phyloP scores from a whole-genome alignment of 2,797 vertebrate genomes.

The Anguilla marmorata region DNA sequence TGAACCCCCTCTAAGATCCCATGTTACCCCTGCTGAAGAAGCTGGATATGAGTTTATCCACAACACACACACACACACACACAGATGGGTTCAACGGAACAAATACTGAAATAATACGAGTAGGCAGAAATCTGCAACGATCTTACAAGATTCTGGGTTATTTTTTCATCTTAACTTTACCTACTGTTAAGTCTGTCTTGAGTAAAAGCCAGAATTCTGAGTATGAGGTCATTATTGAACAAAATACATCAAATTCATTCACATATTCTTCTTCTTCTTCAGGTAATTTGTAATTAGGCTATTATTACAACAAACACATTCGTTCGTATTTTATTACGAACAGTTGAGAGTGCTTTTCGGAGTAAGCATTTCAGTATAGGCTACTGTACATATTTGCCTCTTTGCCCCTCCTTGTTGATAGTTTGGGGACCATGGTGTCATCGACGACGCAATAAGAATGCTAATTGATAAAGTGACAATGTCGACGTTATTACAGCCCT shows the following conservation, averaged over 20 bases:
- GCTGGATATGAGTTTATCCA: background rate
- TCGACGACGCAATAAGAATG: slow-evolving; percentile 22
- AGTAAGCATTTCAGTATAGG: background rate
- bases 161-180: background rate
- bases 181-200: background rate
- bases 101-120: background rate
- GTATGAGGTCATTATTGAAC: background rate
- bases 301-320: background rate
- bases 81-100: background rate
- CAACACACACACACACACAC: background rate
- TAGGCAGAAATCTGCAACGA: background rate
- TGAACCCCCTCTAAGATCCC: background rate
- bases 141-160: background rate
- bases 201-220: background rate
- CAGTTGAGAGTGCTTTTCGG: background rate
- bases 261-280: background rate
- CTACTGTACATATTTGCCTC: background rate
- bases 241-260: background rate
- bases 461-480: slow-evolving; percentile 23
- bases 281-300: background rate
- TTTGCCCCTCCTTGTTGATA: slow-evolving; percentile 5
- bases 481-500: slow-evolving; percentile 17
- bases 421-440: slow-evolving; percentile 26
- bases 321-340: background rate
- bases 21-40: background rate